A percentile compares a stretch with the other conserved stretches of the same genome.
Evolutionary conservation across 2,113 vertebrate species (phyloP).

Genomic region (Oreochromis tanganicae): DNA sequence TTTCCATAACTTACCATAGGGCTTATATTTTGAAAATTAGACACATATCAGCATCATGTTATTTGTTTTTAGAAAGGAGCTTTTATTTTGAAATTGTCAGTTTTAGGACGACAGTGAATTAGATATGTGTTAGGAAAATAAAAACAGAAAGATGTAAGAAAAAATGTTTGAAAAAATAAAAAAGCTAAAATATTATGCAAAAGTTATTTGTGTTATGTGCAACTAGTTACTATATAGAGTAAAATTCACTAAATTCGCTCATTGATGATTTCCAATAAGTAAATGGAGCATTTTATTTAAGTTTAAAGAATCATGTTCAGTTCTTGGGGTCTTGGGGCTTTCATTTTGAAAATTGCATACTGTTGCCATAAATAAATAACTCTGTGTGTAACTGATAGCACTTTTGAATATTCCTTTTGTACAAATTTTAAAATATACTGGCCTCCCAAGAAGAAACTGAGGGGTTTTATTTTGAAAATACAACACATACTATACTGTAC

Average conservation of each 20-base stretch:
- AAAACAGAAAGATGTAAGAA: neutral
- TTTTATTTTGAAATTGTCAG: neutral
- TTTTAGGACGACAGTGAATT: neutral
- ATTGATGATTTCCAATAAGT: neutral
- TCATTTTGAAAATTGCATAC: neutral
- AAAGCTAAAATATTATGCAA: neutral
- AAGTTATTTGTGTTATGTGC: neutral
- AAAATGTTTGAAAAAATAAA: rapidly evolving
- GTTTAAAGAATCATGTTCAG: neutral
- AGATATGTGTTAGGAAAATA: neutral
- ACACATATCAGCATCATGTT: neutral
- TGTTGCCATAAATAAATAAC: neutral
- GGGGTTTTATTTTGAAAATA: neutral
- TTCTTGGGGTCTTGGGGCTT: neutral
- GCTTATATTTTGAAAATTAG: neutral
- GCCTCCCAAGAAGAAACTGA: neutral
- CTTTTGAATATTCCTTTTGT: neutral
- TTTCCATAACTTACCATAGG: neutral
- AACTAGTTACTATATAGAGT: neutral
- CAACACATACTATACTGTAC: neutral
- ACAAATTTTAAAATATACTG: neutral
- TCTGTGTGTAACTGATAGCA: neutral
- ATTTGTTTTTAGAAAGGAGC: neutral
- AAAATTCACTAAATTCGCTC: neutral
- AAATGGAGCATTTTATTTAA: neutral